Evolutionary conservation across 2,797 vertebrate genomes (phyloP), one percentile per base, ranked within the genome.

Genomic region (Eulemur rubriventer): DNA sequence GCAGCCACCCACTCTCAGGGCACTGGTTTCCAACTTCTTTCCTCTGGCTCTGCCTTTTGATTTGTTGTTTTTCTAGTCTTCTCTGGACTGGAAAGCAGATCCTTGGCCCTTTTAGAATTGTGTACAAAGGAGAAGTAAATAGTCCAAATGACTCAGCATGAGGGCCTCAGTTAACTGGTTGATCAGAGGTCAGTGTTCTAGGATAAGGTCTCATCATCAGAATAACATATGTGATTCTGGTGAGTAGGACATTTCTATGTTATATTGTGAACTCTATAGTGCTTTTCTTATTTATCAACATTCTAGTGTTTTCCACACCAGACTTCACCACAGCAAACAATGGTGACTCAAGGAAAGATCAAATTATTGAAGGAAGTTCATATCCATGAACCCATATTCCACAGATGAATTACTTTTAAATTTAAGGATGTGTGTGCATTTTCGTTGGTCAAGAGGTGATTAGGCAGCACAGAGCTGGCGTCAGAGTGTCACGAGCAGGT

Each of bases 341-440:
- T 1, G 50, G n/a, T 48, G 52, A 65, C 46, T 84, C 72, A 46
- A 83, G 76, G 67, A 41, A 83, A 91, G 76, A 80, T 73, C 61
- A 87, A 12, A 7, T 70, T 63, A 86, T 41, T 86, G 63, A 85
- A 78, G 63, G n/a, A 50, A 48, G 22, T 65, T 88, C 43, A 73
- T 41, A 61, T 43, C 79, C 7, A 17, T 1, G 4, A 33, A 80
- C 65, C 57, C 46, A 78, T 48, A 81, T 91, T 12, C 50, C 30
- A 70, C 28, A 70, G 22, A 75, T 65, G 63, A 76, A 81, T 95
- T 73, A 61, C 55, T 92, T 95, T 59, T 18, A 61, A 92, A 95
- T 50, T 7, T 75, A 59, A 84, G 57, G 2, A n/a, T 57, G 13
- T 26, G n/a, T 48, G 14, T 73, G 8, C 59, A 38, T 65, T 48